phyloP scores from a whole-genome alignment of 2,797 vertebrate genomes.

The Halcyon chelicuti region DNA sequence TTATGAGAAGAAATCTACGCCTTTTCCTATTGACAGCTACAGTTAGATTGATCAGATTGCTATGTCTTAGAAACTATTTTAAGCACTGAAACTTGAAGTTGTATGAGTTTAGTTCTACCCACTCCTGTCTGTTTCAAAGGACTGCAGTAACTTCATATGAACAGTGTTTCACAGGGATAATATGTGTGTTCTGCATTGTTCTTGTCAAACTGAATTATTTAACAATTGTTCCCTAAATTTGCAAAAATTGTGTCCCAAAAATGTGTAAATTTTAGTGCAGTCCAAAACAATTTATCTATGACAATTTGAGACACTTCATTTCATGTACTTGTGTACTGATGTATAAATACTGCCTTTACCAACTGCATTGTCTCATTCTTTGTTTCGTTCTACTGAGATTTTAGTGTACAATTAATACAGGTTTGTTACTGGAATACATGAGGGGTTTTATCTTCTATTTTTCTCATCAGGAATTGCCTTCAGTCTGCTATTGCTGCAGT shows the following conservation, averaged over 20 bases:
- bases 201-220: not conserved
- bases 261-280: not conserved
- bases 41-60: not conserved
- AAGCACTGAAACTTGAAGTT: not conserved
- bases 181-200: not conserved
- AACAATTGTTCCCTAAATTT: not conserved
- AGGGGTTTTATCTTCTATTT: not conserved
- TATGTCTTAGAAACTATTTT: not conserved
- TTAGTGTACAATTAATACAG: not conserved
- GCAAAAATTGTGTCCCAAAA: not conserved
- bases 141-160: not conserved
- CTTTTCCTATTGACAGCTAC: not conserved
- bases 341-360: constrained; percentile 16
- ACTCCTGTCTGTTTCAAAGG: not conserved
- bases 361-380: not conserved
- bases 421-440: not conserved
- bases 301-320: not conserved
- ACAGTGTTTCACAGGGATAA: not conserved
- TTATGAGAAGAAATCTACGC: not conserved
- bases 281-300: not conserved
- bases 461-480: not conserved
- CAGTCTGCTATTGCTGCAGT: not conserved
- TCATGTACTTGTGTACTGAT: not conserved
- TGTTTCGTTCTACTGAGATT: not conserved
- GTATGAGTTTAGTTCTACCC: not conserved